Base-by-base conservation (phyloP, 2,888 invertebrate genomes). In the Palloptera scutellata region DNA sequence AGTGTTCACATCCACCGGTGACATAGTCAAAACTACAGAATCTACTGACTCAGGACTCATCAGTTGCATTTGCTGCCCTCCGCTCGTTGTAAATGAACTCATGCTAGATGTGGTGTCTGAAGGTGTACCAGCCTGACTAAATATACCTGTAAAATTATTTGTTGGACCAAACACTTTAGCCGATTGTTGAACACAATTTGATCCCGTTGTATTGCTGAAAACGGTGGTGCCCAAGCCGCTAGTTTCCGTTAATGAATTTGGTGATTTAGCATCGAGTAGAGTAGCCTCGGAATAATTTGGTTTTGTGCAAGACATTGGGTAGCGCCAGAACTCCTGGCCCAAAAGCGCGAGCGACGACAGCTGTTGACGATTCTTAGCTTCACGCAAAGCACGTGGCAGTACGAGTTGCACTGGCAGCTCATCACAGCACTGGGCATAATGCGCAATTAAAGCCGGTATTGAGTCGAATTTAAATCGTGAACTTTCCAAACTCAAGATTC, bases 361-460 rank as follows among this genome's bases (percentile, higher is more conserved):
- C 82, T 96, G 95, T 83, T 96, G 95, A 53, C 96, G 90, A 79
- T 95, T 94, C 83, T 91, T 93, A 60, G 96, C 96, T 74, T 95
- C 93, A 63, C 93, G 89, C 76, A 97, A 90, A 42, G 94, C 91
- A 74, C 91, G 89, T 54, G 97, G 96, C 78, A 97, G 86, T 74
- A 91, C 90, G 75, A 98, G 88, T 86, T 94, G 94, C 65, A 96
- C 95, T 70, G 97, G 97, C 79, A 97, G 87, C 87, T 97, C 97
- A 84, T 96, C 96, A 86, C 94, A 96, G 86, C 95, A 94, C 82
- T 94, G 93, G 63, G 95, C 94, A 86, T 97, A 98, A 86, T 97
- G 95, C 64, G 95, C 94, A 75, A 98, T 94, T 75, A 98, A 88
- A 73, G 93, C 91, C 52, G 97, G 96, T 84, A 97, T 95, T 78